Conservation (phyloP, 2,113 vertebrate species). For the Cheilinus undulatus region DNA sequence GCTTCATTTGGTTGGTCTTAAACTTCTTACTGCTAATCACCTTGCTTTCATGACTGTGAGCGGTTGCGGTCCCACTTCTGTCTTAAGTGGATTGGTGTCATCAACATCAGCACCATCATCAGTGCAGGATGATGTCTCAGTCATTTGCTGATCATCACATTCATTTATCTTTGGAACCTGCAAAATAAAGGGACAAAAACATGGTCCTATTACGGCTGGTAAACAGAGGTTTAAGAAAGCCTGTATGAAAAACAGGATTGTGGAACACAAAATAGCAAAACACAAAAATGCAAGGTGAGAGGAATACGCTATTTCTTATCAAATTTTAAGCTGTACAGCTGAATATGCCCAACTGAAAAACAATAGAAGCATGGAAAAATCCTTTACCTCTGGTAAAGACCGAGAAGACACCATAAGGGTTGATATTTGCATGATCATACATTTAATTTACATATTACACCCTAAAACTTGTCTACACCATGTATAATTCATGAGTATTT, state of each 20-base stretch:
- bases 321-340: not conserved
- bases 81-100: conserved; percentile 13
- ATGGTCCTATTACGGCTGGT: not conserved
- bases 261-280: not conserved
- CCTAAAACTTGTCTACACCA: not conserved
- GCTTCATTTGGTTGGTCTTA: conserved; percentile 9
- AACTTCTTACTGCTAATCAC: conserved; percentile 69
- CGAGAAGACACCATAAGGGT: not conserved
- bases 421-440: not conserved
- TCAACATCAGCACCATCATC: conserved; percentile 47
- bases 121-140: conserved; percentile 53
- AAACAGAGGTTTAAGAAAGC: not conserved
- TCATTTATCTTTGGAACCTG: conserved; percentile 57
- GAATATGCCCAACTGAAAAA: not conserved
- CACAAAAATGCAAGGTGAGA: not conserved
- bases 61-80: conserved; percentile 74
- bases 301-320: too few species aligned
- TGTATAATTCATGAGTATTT: conserved; percentile 3
- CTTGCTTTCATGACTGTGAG: conserved; percentile 90
- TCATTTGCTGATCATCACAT: conserved; percentile 37
- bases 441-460: not conserved
- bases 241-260: not conserved
- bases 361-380: not conserved
- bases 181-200: conserved; percentile 20
- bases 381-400: not conserved